Conservation (phyloP, 2,888 invertebrate species). For the Rhagium mordax region DNA sequence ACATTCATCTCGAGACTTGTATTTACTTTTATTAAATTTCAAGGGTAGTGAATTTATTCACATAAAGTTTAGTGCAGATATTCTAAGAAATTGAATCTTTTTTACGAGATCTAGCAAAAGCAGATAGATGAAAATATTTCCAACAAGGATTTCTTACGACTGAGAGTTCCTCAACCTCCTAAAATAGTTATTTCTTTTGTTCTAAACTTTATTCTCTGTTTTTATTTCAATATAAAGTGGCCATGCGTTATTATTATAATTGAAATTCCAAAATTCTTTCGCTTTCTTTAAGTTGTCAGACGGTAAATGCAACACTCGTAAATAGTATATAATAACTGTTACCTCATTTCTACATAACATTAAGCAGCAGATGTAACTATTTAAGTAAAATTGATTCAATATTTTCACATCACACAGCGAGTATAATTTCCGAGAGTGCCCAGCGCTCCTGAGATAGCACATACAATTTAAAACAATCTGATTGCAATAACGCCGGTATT, state of each 20-base stretch:
- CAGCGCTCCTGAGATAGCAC: not conserved
- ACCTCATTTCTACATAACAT: no score
- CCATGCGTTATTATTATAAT: not conserved
- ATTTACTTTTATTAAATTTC: not conserved
- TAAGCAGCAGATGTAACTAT: no score
- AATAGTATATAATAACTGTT: no score
- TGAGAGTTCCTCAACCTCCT: not conserved
- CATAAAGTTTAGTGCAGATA: not conserved
- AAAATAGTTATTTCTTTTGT: not conserved
- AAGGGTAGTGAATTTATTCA: not conserved
- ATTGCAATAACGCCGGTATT: not conserved
- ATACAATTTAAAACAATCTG: not conserved
- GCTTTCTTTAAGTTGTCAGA: not conserved
- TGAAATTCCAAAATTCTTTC: not conserved
- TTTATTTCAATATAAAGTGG: not conserved
- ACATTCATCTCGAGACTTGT: not conserved
- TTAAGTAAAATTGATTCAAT: no score
- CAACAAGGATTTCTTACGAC: not conserved
- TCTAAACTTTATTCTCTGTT: not conserved
- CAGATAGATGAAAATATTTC: not conserved
- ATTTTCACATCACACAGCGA: no score
- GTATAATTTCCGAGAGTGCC: not conserved
- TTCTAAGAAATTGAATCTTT: not conserved
- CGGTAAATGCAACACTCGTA: no score
- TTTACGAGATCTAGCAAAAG: not conserved